phyloP scores from a whole-genome alignment of 2,888 invertebrate species.

The Eumerus sabulonum region DNA sequence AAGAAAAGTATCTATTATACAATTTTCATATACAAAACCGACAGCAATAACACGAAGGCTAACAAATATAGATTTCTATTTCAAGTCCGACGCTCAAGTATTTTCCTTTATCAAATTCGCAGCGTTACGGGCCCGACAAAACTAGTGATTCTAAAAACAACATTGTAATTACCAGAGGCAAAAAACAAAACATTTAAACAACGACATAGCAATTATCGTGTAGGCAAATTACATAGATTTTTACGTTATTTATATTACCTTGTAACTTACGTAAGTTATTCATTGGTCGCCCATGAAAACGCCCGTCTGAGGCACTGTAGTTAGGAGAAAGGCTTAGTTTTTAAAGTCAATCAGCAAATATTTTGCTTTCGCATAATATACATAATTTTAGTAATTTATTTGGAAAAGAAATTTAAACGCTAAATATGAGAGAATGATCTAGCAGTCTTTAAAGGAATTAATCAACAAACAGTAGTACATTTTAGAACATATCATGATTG shows the following conservation, averaged over 20 bases:
- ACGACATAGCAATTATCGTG: not conserved
- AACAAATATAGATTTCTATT: slow-evolving; percentile 10
- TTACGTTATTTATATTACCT: slow-evolving; percentile 21
- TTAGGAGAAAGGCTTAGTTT: too few relatives aligned
- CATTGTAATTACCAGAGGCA: too few relatives aligned
- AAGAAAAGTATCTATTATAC: not conserved
- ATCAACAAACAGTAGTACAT: slow-evolving; percentile 20
- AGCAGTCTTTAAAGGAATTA: not conserved
- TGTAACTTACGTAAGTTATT: slow-evolving; percentile 39
- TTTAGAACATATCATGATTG: slow-evolving; percentile 53
- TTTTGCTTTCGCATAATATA: slow-evolving; percentile 15
- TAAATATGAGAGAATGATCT: not conserved
- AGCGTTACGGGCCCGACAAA: slow-evolving; percentile 13
- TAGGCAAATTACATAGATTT: not conserved
- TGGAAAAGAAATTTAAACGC: not conserved
- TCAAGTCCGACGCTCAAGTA: slow-evolving; percentile 24
- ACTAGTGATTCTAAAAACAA: slow-evolving; percentile 19
- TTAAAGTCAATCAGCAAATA: slow-evolving; percentile 3
- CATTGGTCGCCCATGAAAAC: too few relatives aligned
- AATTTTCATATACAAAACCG: not conserved
- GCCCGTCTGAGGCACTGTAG: too few relatives aligned
- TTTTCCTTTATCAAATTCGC: slow-evolving; percentile 7
- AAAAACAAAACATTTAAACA: slow-evolving; percentile 14
- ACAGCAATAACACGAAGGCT: slow-evolving; percentile 3
- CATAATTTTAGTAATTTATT: not conserved